A percentile compares a stretch with the other conserved stretches of the same genome.
Evolutionary conservation across 2,888 invertebrate species (phyloP).

Genomic region (Poecilobothrus nobilitatus): DNA sequence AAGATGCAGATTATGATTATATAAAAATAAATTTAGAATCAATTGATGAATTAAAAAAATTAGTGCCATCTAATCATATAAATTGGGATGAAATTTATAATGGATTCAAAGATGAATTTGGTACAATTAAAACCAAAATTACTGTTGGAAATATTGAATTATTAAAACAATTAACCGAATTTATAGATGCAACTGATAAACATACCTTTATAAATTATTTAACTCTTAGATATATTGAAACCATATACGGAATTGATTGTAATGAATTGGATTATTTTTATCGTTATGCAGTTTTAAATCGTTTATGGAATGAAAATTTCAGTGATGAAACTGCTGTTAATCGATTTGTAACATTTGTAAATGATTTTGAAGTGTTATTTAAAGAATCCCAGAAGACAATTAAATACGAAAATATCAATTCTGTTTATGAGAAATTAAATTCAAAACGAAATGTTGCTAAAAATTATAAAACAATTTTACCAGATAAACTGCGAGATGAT

Average conservation of each 20-base stretch:
- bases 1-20: no score
- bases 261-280: background rate
- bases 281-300: background rate
- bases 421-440: background rate
- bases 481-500: background rate
- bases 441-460: background rate
- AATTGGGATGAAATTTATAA: background rate
- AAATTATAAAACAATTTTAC: background rate
- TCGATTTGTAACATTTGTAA: background rate
- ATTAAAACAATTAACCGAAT: background rate
- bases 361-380: background rate
- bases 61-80: background rate
- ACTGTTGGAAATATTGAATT: background rate
- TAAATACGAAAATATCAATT: background rate
- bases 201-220: background rate
- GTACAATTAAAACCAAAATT: background rate
- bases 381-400: background rate
- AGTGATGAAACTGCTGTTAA: background rate
- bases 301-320: background rate
- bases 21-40: background rate
- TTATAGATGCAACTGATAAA: background rate
- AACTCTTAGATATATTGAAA: background rate
- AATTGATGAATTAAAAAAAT: background rate
- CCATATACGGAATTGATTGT: background rate
- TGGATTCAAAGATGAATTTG: background rate